Evolutionary conservation across 2,113 vertebrate genomes (phyloP), one percentile per base, ranked within the genome.

Genomic region (Strix aluco): DNA sequence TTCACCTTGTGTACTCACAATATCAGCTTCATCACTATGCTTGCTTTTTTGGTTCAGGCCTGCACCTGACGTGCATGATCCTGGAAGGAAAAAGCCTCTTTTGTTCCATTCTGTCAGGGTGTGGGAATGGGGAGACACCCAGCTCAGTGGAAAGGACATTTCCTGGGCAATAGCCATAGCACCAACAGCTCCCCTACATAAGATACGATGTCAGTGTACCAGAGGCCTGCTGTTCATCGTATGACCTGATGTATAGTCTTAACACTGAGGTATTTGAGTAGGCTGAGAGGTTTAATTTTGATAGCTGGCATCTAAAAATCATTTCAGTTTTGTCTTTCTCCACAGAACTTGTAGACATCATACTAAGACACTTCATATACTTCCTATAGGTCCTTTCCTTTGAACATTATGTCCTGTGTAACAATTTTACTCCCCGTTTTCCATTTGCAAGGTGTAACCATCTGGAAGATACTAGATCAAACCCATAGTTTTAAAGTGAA

Each of bases 41-140:
- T 95, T 22, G 62, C 47, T 59, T 88, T 88, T 92, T 77, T 88
- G 67, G 75, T 38, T 85, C 90, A 82, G 87, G 74, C 84, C 87
- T 69, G 89, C 90, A 96, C 94, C 93, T 96, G 93, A 89, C 4
- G 19, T 51, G 57, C 2, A 4, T 85, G 78, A 85, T 88, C 66
- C 87, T 90, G 96, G 92, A 90, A 96, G 92, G 91, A 89, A 95
- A 95, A 92, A 95, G 84, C n/a, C 90, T 90, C 69, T 96, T 80
- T 96, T 95, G 92, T 97, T 95, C 96, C 96, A 95, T 96, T 95
- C 86, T 82, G 92, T 96, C 92, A 91, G 58, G 54, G 73, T 87
- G 87, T 97, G 87, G 96, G 93, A 96, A 94, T 85, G 74, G 62
- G 92, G 96, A 96, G 96, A 91, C 96, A 88, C 96, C 96, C 96